Conservation (phyloP, 1,140 invertebrate genomes). For the Apis dorsata region DNA sequence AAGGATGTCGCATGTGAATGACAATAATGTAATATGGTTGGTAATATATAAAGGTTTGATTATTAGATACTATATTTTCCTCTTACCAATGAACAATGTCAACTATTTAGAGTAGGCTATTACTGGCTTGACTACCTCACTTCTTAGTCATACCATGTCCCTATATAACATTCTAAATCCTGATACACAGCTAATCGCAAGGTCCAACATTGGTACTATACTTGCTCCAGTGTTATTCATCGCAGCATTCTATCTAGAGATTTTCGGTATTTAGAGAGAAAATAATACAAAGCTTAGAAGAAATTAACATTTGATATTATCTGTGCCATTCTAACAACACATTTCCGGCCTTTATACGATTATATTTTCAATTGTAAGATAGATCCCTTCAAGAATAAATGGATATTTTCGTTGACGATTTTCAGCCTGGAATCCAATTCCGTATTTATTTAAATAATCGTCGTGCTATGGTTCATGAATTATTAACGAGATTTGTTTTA, state of each 20-base stretch:
- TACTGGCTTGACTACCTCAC: conserved; percentile 16
- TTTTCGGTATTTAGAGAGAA: not conserved
- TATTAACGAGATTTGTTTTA: conserved; percentile 23
- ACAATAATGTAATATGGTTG: too few species aligned
- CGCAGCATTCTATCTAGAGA: too few species aligned
- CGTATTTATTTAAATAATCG: conserved; percentile 28
- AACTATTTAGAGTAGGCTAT: conserved; percentile 13
- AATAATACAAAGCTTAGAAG: not conserved
- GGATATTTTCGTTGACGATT: not conserved
- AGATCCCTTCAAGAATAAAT: not conserved
- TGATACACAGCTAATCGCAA: not conserved
- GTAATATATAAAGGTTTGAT: too few species aligned
- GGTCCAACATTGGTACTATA: not conserved
- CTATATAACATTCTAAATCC: conserved; percentile 10
- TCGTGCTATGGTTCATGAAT: conserved; percentile 13
- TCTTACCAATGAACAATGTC: not conserved
- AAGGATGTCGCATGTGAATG: too few species aligned
- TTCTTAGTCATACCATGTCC: conserved; percentile 4
- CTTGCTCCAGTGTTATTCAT: not conserved
- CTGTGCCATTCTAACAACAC: not conserved
- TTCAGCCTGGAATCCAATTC: not conserved
- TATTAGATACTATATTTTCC: not conserved
- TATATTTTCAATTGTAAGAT: too few species aligned
- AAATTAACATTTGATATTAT: not conserved
- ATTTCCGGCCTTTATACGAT: not conserved